These are phyloP conservation scores for Netelia virgata DNA, from an alignment of 2,888 invertebrate species.

Conservation along the genomic window DNA sequence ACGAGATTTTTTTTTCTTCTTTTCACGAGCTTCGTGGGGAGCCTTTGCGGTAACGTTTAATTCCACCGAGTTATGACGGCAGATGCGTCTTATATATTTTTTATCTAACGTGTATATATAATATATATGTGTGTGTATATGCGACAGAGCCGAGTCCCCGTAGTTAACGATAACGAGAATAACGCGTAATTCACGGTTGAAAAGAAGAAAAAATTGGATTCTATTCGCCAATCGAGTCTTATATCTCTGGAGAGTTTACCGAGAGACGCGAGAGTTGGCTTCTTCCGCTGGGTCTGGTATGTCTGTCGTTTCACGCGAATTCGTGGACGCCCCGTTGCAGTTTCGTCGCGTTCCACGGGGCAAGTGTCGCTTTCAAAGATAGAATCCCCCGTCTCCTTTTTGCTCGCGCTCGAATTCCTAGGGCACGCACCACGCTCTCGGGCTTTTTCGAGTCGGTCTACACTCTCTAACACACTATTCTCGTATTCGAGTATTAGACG, in stretches of 20 bases:
- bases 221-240: background rate
- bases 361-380: conserved; percentile 73
- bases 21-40: conserved; percentile 7
- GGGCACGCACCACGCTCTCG: conserved; percentile 44
- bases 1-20: conserved; percentile 29
- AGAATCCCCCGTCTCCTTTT: conserved; percentile 70
- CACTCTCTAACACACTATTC: conserved; percentile 61
- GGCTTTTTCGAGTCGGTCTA: conserved; percentile 57
- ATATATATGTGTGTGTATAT: background rate
- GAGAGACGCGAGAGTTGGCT: background rate
- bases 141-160: background rate
- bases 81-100: conserved; percentile 36
- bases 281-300: background rate
- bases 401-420: conserved; percentile 71
- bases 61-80: conserved; percentile 34
- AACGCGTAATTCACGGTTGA: background rate
- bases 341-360: conserved; percentile 63
- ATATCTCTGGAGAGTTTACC: background rate
- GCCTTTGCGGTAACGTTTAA: conserved; percentile 10
- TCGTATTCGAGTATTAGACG: conserved; percentile 57
- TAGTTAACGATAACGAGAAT: conserved; percentile 14
- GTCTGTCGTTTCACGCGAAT: conserved; percentile 53
- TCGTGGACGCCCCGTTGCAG: conserved; percentile 52
- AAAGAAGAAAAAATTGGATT: background rate
- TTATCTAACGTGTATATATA: no score